A percentile compares a stretch with the other conserved stretches of the same genome.
phyloP scores from a whole-genome alignment of 2,797 vertebrate genomes.

The Antennarius maculatus region DNA sequence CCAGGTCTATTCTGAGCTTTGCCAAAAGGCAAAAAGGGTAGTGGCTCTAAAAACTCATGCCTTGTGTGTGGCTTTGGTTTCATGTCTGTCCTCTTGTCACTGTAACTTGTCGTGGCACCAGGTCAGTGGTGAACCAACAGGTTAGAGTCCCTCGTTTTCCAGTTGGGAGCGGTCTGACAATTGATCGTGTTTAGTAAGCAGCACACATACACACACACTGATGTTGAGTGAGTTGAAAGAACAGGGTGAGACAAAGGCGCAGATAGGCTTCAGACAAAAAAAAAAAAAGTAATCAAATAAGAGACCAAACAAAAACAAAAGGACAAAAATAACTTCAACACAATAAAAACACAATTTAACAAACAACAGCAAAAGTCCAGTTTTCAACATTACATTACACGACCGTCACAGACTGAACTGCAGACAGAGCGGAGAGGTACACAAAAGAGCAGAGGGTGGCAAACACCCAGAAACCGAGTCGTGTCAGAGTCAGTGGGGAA shows the following conservation, averaged over 20 bases:
- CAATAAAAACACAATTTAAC: constrained; percentile 75
- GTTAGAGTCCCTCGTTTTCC: constrained; percentile 26
- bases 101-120: constrained; percentile 31
- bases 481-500: constrained; percentile 39
- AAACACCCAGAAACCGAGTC: constrained; percentile 50
- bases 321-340: constrained; percentile 59
- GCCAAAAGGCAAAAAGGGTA: constrained; percentile 45
- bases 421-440: constrained; percentile 37
- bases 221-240: constrained; percentile 55
- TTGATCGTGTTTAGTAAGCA: no score
- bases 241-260: constrained; percentile 58
- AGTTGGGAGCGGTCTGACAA: constrained; percentile 25
- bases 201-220: constrained; percentile 14
- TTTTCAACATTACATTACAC: constrained; percentile 72
- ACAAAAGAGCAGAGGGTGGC: constrained; percentile 47
- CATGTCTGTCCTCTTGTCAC: constrained; percentile 36
- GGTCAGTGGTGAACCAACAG: constrained; percentile 35
- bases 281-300: background rate
- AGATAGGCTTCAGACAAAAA: constrained; percentile 59
- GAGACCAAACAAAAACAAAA: constrained; percentile 55
- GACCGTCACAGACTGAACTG: constrained; percentile 68
- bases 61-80: constrained; percentile 63
- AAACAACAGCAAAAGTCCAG: constrained; percentile 77
- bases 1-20: constrained; percentile 54
- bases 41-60: constrained; percentile 29